A percentile compares a stretch with the other conserved stretches of the same genome.
Conservation (phyloP, 2,797 vertebrate genomes). For the Podarcis siculus region DNA sequence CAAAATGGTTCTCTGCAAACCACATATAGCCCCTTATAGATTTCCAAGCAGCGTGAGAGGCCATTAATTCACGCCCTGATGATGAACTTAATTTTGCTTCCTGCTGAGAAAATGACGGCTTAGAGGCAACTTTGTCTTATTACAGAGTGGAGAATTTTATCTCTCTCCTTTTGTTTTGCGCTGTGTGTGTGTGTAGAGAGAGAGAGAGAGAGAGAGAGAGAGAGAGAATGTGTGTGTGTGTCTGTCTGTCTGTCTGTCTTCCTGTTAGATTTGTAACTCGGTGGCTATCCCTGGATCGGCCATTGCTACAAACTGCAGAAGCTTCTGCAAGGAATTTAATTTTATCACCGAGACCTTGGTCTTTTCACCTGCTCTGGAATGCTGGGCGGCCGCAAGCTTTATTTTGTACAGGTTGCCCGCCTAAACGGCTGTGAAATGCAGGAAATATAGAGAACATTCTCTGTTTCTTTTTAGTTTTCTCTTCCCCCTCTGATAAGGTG, state of each 20-base stretch:
- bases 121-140: constrained; percentile 55
- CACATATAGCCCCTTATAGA: constrained; percentile 41
- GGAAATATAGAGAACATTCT: not conserved
- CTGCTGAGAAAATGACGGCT: constrained; percentile 64
- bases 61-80: constrained; percentile 67
- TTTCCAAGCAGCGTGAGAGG: constrained; percentile 60
- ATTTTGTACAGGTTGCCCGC: not conserved
- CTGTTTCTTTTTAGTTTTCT: constrained; percentile 32
- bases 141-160: constrained; percentile 34
- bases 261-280: not conserved
- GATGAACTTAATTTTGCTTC: constrained; percentile 69
- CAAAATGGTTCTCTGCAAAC: constrained; percentile 61
- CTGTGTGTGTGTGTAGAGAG: constrained; percentile 12
- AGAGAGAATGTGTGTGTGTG: not conserved
- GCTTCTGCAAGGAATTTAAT: constrained; percentile 5
- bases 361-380: constrained; percentile 4
- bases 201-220: not conserved
- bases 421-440: not conserved
- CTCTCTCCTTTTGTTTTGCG: constrained; percentile 45
- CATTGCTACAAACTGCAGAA: not conserved
- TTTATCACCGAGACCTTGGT: not conserved
- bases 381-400: not conserved
- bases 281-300: constrained; percentile 17
- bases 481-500: rapidly evolving
- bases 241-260: not conserved